These are phyloP conservation scores for Sthenelais limicola DNA, from an alignment of 2,888 invertebrate species.

Conservation along the genomic window DNA sequence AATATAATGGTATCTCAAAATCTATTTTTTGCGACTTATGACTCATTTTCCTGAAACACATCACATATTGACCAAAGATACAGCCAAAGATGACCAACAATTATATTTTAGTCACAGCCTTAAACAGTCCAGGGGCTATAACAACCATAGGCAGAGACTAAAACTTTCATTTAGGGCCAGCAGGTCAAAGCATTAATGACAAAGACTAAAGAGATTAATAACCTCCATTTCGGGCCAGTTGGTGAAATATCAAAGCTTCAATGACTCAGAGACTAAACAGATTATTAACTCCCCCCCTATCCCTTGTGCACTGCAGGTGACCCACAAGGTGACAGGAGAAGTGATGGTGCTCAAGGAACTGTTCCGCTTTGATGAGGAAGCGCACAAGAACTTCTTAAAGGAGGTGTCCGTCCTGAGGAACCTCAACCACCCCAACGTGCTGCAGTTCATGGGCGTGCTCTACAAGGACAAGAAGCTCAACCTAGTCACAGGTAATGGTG, in stretches of 20 bases:
- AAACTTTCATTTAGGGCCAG: too few species aligned
- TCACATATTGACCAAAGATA: too few species aligned
- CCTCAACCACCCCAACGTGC: conserved; percentile 89
- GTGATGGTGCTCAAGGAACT: conserved; percentile 96
- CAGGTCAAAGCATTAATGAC: too few species aligned
- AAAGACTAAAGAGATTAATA: too few species aligned
- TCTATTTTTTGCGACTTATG: too few species aligned
- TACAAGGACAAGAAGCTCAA: conserved; percentile 93
- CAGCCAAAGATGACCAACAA: too few species aligned
- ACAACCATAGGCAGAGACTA: too few species aligned
- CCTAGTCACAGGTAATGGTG: conserved; percentile 83
- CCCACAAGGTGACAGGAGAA: conserved; percentile 90
- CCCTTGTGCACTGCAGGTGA: conserved; percentile 84
- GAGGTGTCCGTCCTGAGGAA: conserved; percentile 95
- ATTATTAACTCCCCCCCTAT: background rate
- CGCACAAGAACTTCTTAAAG: conserved; percentile 93
- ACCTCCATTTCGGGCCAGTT: too few species aligned
- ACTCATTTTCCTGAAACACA: too few species aligned
- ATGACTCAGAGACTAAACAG: background rate
- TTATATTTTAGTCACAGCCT: too few species aligned
- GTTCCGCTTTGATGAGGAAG: conserved; percentile 93
- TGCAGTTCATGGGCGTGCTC: conserved; percentile 92
- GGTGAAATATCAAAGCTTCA: background rate
- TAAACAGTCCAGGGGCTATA: too few species aligned
- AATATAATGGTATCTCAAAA: too few species aligned